Conservation (phyloP, 2,888 invertebrate genomes). For the Tetheella fluctuosa region DNA sequence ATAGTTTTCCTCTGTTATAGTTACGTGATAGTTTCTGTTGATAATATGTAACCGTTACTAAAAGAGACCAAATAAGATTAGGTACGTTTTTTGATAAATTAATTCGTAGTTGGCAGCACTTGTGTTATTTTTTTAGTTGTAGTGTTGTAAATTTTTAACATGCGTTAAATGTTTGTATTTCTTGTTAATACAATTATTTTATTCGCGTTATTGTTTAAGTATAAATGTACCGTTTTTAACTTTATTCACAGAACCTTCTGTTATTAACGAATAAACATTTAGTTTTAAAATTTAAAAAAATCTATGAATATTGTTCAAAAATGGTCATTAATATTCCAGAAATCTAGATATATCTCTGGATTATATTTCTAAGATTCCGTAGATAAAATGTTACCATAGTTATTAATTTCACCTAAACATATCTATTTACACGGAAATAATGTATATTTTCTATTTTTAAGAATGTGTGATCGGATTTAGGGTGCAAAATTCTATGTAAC, state of each 20-base stretch:
- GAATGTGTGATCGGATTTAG: constrained; percentile 65
- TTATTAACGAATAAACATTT: neutral
- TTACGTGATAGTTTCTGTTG: constrained; percentile 57
- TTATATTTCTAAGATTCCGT: constrained; percentile 49
- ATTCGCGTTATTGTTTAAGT: constrained; percentile 38
- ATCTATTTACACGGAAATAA: constrained; percentile 72
- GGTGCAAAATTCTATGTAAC: constrained; percentile 59
- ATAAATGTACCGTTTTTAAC: constrained; percentile 29
- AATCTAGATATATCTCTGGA: neutral
- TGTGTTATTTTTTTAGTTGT: constrained; percentile 68
- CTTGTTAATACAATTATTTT: constrained; percentile 56
- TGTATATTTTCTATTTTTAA: constrained; percentile 73
- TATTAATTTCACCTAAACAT: constrained; percentile 73
- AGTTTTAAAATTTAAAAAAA: neutral
- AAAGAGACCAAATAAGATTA: constrained; percentile 84
- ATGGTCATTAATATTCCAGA: neutral
- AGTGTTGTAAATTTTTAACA: constrained; percentile 78
- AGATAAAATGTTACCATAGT: constrained; percentile 79
- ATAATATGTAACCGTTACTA: constrained; percentile 73
- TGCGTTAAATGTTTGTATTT: constrained; percentile 63
- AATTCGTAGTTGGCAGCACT: constrained; percentile 64
- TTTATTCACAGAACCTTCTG: constrained; percentile 3
- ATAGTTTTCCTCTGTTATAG: constrained; percentile 37
- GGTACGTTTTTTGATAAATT: constrained; percentile 65
- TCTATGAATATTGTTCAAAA: constrained; percentile 10